phyloP scores from a whole-genome alignment of 2,113 vertebrate genomes.

The Thunnus thynnus region DNA sequence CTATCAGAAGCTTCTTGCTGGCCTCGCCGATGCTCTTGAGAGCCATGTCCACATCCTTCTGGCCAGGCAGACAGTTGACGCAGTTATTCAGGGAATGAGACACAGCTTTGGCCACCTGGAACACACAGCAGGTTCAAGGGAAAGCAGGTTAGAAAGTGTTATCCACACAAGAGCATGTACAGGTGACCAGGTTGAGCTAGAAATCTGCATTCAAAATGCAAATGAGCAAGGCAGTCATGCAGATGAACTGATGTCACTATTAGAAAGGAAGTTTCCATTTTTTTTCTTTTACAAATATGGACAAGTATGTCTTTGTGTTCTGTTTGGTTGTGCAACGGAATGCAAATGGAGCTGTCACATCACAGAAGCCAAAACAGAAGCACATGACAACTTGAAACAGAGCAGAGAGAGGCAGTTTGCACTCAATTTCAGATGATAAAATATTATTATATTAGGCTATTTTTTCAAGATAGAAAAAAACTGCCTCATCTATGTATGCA shows the following conservation, averaged over 20 bases:
- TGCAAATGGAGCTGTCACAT: neutral
- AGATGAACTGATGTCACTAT: conserved; percentile 43
- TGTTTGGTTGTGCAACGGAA: neutral
- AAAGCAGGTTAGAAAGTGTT: conserved; percentile 7
- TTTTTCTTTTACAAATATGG: conserved; percentile 50
- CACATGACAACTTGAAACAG: neutral
- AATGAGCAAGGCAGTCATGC: conserved; percentile 39
- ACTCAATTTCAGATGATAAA: neutral
- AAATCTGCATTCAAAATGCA: conserved; percentile 45
- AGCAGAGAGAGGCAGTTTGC: neutral
- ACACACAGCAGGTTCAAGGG: conserved; percentile 29
- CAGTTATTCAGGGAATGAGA: conserved; percentile 99
- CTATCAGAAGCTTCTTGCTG: conserved; percentile 97
- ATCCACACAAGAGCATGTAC: neutral
- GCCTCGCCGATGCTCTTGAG: conserved; percentile 98
- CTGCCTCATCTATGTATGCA: neutral
- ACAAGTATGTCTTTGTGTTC: neutral
- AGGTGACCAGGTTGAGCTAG: neutral
- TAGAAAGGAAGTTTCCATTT: conserved; percentile 40
- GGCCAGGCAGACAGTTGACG: conserved; percentile 97
- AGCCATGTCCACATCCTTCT: conserved; percentile 98
- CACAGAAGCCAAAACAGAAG: neutral
- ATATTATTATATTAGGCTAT: too few relatives aligned
- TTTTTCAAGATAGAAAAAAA: neutral
- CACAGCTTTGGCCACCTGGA: conserved; percentile 96